Conservation (phyloP, 2,888 invertebrate species). For the Cephus nigrinus region DNA sequence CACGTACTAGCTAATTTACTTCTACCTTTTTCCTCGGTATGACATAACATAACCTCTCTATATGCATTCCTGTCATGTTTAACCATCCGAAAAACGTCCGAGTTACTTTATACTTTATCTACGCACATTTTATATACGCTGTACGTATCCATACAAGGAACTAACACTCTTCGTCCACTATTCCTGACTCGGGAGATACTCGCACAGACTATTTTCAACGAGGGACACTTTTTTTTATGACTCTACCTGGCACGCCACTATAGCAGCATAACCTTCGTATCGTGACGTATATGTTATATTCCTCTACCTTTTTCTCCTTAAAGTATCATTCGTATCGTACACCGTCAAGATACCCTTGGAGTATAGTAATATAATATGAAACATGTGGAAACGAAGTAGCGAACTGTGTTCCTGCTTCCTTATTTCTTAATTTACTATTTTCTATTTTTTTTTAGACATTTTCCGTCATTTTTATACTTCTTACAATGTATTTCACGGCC, state of each 20-base stretch:
- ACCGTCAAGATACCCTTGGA: neutral
- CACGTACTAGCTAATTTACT: neutral
- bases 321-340: neutral
- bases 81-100: neutral
- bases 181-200: neutral
- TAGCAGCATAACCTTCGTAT: neutral
- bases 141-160: neutral
- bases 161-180: neutral
- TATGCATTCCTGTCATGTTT: neutral
- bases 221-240: neutral
- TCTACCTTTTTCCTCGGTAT: neutral
- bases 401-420: neutral
- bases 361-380: neutral
- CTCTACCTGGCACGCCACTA: neutral
- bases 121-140: neutral
- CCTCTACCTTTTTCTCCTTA: neutral
- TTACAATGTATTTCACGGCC: neutral
- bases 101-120: neutral
- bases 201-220: neutral
- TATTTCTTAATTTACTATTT: neutral
- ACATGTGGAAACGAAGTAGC: neutral
- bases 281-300: neutral
- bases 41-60: neutral
- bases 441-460: neutral
- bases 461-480: neutral